A percentile compares a stretch with the other conserved stretches of the same genome.
These are phyloP conservation scores for Rachycentron canadum DNA, from an alignment of 2,797 vertebrate genomes.

Conservation along the genomic window DNA sequence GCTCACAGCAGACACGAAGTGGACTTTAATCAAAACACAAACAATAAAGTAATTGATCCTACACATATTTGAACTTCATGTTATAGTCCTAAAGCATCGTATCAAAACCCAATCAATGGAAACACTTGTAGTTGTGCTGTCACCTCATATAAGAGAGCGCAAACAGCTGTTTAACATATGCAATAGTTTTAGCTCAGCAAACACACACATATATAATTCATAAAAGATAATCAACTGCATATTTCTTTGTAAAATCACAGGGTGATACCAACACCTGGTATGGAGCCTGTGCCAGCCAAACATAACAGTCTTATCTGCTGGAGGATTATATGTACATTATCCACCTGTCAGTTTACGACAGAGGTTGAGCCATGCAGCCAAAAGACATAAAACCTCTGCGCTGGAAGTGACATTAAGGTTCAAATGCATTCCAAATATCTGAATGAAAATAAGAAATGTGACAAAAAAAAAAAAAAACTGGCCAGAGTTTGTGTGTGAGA, in stretches of 20 bases:
- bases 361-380: conserved; percentile 50
- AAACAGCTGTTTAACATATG: conserved; percentile 29
- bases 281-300: conserved; percentile 54
- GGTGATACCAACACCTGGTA: conserved; percentile 44
- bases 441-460: conserved; percentile 46
- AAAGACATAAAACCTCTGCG: conserved; percentile 47
- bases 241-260: conserved; percentile 34
- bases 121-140: conserved; percentile 6
- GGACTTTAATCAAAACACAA: conserved; percentile 66
- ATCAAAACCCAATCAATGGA: conserved; percentile 36
- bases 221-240: conserved; percentile 35
- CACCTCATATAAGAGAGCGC: background rate
- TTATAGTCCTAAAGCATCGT: conserved; percentile 39
- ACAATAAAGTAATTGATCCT: conserved; percentile 59
- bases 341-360: conserved; percentile 53
- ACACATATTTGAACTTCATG: conserved; percentile 51
- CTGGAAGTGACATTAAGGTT: conserved; percentile 45
- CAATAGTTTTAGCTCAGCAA: conserved; percentile 1
- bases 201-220: conserved; percentile 5
- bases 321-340: conserved; percentile 55
- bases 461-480: background rate
- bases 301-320: conserved; percentile 53
- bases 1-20: conserved; percentile 39
- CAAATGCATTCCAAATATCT: conserved; percentile 44
- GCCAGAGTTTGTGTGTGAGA: conserved; percentile 6